Evolutionary conservation across 2,888 invertebrate species (phyloP), one percentile per base, ranked within the genome.

Genomic region (Idaea straminata): DNA sequence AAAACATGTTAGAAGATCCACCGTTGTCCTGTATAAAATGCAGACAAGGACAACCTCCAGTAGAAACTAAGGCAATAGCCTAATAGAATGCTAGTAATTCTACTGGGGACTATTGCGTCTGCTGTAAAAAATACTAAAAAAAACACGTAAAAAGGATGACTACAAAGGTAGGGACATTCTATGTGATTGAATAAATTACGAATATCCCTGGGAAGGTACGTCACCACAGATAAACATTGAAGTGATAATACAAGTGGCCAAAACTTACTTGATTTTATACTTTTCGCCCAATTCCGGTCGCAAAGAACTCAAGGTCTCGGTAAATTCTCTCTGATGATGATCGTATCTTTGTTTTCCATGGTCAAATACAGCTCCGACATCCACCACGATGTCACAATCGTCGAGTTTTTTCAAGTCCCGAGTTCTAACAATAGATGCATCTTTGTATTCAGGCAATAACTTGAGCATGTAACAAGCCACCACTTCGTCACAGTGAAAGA

Each of bases 391-490:
- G 81, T 99, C 98, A 88, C 99, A 99, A 1, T 94, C 94, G 0
- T 95, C 94, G 64, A 99, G 92, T 73, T 94, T 93, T 75, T 92
- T 79, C 25, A 75, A 71, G 72, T 96, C 94, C 61, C 96, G 92
- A 0, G 94, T 94, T 74, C 97, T 93, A 6, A 98, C 85, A 67
- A 99, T 97, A 72, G 94, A 93, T 0, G 98, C 97, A 87, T 97
- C 94, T 77, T 95, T 94, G 85, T 96, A 99, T 74, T 95, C 93
- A 0, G 98, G 97, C 5, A 99, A 87, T 62, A 94, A 93, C 81
- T 96, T 96, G 16, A 99, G 93, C 96, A 99, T 95, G 81, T 94
- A 98, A 84, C 98, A 98, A 0, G 98, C 99, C n/a, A 99, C 89
- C 0, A 96, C 97, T 87, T 99, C 99, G 83, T 99, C 99, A 80